A percentile compares a stretch with the other conserved stretches of the same genome.
Conservation (phyloP, 2,797 vertebrate species). For the Propithecus perrieri region DNA sequence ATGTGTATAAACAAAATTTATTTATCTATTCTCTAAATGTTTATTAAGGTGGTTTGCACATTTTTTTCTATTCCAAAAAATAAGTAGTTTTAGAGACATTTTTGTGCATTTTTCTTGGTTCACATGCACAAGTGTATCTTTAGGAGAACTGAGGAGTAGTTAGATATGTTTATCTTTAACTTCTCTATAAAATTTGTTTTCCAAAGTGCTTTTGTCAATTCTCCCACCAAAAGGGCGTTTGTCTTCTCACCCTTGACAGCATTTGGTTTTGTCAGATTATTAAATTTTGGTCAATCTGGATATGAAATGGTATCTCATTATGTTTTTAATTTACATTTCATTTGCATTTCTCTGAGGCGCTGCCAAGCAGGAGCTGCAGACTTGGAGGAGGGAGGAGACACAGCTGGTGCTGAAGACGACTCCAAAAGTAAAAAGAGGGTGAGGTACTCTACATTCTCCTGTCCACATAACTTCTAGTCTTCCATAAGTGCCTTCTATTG, state of each 20-base stretch:
- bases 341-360: conserved; percentile 68
- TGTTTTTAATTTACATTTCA: conserved; percentile 68
- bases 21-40: neutral
- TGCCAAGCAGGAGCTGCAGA: conserved; percentile 53
- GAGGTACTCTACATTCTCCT: neutral
- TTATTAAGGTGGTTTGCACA: neutral
- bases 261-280: conserved; percentile 73
- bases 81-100: neutral
- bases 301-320: conserved; percentile 68
- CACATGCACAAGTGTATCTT: neutral
- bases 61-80: neutral
- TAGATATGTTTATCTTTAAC: neutral
- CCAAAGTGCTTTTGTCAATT: conserved; percentile 37
- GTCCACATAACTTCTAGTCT: neutral
- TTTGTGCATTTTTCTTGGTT: neutral
- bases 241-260: conserved; percentile 35
- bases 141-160: neutral
- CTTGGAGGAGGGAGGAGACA: conserved; percentile 36
- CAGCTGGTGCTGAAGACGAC: conserved; percentile 40
- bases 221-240: neutral
- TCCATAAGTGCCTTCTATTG: neutral
- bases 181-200: conserved; percentile 43
- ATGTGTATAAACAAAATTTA: neutral
- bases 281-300: conserved; percentile 72
- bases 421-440: neutral